Base-by-base conservation (phyloP, 2,113 vertebrate genomes). In the Trogon surrucura region DNA sequence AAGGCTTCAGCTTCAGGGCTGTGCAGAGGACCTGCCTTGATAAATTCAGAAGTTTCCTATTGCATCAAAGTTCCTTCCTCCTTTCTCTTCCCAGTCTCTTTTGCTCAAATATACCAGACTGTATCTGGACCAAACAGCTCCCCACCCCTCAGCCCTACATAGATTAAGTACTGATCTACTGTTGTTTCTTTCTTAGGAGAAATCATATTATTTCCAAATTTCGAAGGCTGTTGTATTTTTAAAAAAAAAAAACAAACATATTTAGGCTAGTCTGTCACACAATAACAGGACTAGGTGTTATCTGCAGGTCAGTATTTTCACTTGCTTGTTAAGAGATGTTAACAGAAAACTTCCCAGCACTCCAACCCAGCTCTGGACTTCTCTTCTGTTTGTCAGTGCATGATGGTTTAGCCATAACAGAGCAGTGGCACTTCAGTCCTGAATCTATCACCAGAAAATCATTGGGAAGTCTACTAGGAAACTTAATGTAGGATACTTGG, bases 21-120 rank as follows among this genome's bases (percentile, higher is more conserved):
- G 47, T 73, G 74, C 41, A 70, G 34, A 87, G 50, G 53, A 77
- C 66, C 71, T 88, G 85, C 47, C 94, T 94, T 89, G 91, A 96
- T 95, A 91, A 96, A 94, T 96, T 96, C 95, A 89, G 58, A 95
- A 96, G 87, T 89, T 97, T 96, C 96, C 96, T 97, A 94, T 94
- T 96, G 94, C 95, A 97, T 96, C 94, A 94, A 97, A 95, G 94
- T 96, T 96, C 91, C 94, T 97, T 97, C 95, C 96, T 95, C 91
- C 50, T 97, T 94, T 96, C 66, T 82, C 87, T 95, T 94, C 81
- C 89, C 45, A 0, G 58, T 80, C 44, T 54, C 25, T 82, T 36
- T 88, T 85, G 56, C 91, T 23, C 95, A 94, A 91, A 87, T 85
- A 84, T 14, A 88, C 58, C 71, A 89, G 87, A 80, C 45, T 53